phyloP scores from a whole-genome alignment of 2,113 vertebrate genomes.

The Uria lomvia region DNA sequence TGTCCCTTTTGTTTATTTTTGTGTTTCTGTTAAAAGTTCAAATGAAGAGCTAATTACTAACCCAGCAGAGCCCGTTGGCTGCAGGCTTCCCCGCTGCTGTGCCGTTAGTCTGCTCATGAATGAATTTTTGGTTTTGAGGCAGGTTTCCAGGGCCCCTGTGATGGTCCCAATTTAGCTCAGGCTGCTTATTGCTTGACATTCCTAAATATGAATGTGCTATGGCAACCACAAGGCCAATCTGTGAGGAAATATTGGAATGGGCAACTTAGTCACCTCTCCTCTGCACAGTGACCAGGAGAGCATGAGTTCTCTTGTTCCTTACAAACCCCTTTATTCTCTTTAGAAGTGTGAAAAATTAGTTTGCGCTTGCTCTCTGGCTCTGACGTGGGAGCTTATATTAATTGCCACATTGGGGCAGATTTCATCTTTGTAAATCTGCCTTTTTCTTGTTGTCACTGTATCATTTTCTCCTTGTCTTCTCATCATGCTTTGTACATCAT shows the following conservation, averaged over 20 bases:
- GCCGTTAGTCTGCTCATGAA: slow-evolving; percentile 15
- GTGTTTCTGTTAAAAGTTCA: background rate
- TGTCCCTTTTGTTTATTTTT: slow-evolving; percentile 18
- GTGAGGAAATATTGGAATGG: background rate
- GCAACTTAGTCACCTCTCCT: background rate
- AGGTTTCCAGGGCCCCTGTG: background rate
- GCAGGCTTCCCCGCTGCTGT: slow-evolving; percentile 26
- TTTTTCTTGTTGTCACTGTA: background rate
- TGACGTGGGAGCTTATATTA: background rate
- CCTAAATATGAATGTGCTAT: background rate
- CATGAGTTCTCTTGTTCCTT: background rate
- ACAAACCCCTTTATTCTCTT: background rate
- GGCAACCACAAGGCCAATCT: background rate
- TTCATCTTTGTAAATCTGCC: background rate
- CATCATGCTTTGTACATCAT: background rate
- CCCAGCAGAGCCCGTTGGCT: slow-evolving; percentile 29
- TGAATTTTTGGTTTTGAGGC: background rate
- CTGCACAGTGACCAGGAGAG: background rate
- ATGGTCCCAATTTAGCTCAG: slow-evolving; percentile 21
- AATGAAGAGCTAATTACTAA: slow-evolving; percentile 12
- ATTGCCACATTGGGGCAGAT: background rate
- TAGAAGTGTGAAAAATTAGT: background rate
- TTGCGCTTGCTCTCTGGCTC: background rate
- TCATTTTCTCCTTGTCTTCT: background rate
- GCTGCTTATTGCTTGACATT: background rate